Evolutionary conservation across 1,140 invertebrate genomes (phyloP).

Genomic region (Tetraneura akinire): DNA sequence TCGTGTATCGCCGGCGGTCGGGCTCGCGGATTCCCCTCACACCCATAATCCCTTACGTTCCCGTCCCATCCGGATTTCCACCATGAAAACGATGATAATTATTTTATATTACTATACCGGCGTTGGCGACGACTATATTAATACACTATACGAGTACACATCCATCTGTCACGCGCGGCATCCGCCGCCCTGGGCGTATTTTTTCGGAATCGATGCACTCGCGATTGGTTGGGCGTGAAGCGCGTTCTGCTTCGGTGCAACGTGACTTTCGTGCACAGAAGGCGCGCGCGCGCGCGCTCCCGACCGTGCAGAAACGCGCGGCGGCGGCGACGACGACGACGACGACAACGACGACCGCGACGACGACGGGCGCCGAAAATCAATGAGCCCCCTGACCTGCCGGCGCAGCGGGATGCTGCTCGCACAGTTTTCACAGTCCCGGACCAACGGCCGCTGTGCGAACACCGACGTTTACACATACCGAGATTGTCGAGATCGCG

Average conservation of each 20-base stretch:
- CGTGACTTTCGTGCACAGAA: conserved; percentile 13
- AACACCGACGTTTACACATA: too few relatives aligned
- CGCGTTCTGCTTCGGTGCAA: conserved; percentile 51
- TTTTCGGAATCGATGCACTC: conserved; percentile 50
- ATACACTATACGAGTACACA: conserved; percentile 57
- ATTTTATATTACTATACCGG: conserved; percentile 31
- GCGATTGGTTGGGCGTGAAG: conserved; percentile 51
- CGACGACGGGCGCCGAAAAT: conserved; percentile 47
- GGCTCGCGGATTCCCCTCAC: too few relatives aligned
- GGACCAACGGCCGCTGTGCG: conserved; percentile 37
- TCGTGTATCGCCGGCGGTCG: conserved; percentile 23
- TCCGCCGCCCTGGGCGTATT: conserved; percentile 34
- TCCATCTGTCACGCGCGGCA: conserved; percentile 11
- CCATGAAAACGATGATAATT: neutral
- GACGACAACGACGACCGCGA: neutral
- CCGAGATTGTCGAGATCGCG: too few relatives aligned
- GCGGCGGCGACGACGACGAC: neutral
- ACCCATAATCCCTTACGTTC: too few relatives aligned
- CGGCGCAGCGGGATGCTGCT: conserved; percentile 37
- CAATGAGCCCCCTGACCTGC: conserved; percentile 51
- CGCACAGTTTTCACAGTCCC: conserved; percentile 49
- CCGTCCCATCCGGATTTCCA: too few relatives aligned
- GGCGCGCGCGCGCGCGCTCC: neutral
- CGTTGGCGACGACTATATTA: too few relatives aligned
- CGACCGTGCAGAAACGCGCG: too few relatives aligned